phyloP scores from a whole-genome alignment of 2,797 vertebrate species.

The Pelobates cultripes region DNA sequence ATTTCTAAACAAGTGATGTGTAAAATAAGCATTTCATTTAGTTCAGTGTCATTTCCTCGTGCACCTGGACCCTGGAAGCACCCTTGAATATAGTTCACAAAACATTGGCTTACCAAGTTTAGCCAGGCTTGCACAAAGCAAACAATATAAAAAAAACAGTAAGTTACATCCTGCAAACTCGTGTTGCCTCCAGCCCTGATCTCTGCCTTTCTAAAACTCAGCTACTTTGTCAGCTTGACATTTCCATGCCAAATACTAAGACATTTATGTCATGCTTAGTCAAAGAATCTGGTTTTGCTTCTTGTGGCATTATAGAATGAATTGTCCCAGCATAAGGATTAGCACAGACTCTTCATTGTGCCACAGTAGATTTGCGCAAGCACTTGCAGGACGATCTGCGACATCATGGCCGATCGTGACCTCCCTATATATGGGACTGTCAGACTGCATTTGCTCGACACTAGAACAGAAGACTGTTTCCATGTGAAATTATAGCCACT shows the following conservation, averaged over 20 bases:
- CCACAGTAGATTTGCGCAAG: slow-evolving; percentile 1
- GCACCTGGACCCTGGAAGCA: too few species aligned
- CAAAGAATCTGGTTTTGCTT: background rate
- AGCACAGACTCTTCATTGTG: background rate
- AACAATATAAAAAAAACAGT: too few species aligned
- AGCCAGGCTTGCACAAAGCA: too few species aligned
- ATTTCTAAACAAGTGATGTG: too few species aligned
- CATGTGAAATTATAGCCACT: background rate
- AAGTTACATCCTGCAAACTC: too few species aligned
- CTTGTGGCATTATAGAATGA: background rate
- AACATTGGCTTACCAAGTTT: too few species aligned
- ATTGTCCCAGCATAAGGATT: background rate
- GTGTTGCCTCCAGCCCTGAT: too few species aligned
- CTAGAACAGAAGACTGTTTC: background rate
- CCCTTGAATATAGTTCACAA: too few species aligned
- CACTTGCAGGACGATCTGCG: background rate
- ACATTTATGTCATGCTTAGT: background rate
- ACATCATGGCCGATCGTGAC: background rate
- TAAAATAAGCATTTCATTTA: too few species aligned
- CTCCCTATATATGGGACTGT: slow-evolving; percentile 33
- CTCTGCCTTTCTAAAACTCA: background rate
- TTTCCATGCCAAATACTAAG: background rate
- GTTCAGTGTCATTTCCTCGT: too few species aligned
- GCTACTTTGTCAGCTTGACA: background rate
- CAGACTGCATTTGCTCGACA: slow-evolving; percentile 9